Evolutionary conservation across 2,797 vertebrate genomes (phyloP).

Genomic region (Pogoniulus pusillus): DNA sequence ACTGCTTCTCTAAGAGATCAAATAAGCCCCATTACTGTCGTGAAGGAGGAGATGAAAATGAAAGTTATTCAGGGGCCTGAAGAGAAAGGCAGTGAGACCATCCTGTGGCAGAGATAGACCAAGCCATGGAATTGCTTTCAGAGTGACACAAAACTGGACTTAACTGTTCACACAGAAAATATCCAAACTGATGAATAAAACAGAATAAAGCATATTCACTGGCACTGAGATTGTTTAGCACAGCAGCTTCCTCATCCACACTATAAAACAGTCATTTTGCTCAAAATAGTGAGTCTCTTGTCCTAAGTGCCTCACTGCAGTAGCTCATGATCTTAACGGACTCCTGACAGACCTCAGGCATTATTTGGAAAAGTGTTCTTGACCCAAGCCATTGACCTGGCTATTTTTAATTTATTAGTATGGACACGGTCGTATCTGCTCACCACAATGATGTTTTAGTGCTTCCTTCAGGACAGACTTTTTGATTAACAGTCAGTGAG

Average conservation of each 20-base stretch:
- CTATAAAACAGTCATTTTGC: neutral
- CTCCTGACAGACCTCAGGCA: neutral
- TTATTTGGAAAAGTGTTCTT: neutral
- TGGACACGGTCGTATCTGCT: neutral
- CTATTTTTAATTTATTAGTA: constrained; percentile 19
- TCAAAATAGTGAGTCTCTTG: neutral
- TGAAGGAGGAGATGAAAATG: neutral
- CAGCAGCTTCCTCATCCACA: neutral
- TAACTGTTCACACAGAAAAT: neutral
- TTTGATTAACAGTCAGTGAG: neutral
- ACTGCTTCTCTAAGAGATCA: neutral
- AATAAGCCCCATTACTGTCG: neutral
- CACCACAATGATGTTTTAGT: constrained; percentile 7
- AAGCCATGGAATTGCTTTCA: neutral
- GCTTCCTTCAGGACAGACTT: neutral
- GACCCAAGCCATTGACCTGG: neutral
- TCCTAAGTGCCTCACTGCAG: neutral
- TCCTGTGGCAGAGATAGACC: neutral
- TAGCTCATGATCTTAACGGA: neutral
- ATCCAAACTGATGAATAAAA: neutral
- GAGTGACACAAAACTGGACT: neutral
- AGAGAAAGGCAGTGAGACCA: neutral
- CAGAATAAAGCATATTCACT: neutral
- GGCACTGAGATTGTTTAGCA: neutral
- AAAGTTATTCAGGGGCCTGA: neutral